Base-by-base conservation (phyloP, 37 sponge, comb jelly and placozoan species). In the Halisarca cf. caerulea region DNA sequence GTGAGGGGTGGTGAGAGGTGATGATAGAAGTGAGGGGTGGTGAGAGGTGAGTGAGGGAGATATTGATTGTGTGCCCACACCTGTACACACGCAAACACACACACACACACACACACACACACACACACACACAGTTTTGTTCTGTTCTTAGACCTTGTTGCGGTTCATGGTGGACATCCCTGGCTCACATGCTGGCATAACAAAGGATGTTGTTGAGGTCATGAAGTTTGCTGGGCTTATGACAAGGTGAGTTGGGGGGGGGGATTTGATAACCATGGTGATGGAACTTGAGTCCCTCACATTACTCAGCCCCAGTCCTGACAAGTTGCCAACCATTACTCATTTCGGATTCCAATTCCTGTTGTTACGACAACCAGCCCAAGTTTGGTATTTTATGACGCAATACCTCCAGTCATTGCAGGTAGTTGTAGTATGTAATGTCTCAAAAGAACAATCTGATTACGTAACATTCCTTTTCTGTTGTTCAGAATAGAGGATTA, bases 301-400 rank as follows among this genome's bases (percentile, higher is more conserved):
- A n/a, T n/a, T n/a, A n/a, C n/a, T n/a, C 73, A 68, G 47, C 23
- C 38, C 79, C 30, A 61, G 66, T 38, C 54, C 34, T 28, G 53
- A 61, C 0, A 21, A n/a, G 1, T 66, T 38, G 27, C 77, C 86
- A 21, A 66, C 71, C 43, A 95, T 97, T 38, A 93, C 96, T 8
- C 86, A 87, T 35, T 36, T 70, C 41, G 98, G 98, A 3, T 98
- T 98, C 82, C 98, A 98, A 87, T 98, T 98, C 78, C 89, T 98
- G 7, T 89, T 99, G 58, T 61, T 99, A 70, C 86, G 92, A 74
- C 57, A 91, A 23, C n/a, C 90, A 8, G 55, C 88, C 4, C 99
- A 99, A 61, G 90, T 99, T 27, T 99, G 99, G 99, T 84, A 87
- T 81, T 93, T 99, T 85, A 84, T 96, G n/a, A 86, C 91, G 2